These are phyloP conservation scores for Mormyrus lacerda DNA, from an alignment of 2,113 vertebrate genomes.

Conservation along the genomic window DNA sequence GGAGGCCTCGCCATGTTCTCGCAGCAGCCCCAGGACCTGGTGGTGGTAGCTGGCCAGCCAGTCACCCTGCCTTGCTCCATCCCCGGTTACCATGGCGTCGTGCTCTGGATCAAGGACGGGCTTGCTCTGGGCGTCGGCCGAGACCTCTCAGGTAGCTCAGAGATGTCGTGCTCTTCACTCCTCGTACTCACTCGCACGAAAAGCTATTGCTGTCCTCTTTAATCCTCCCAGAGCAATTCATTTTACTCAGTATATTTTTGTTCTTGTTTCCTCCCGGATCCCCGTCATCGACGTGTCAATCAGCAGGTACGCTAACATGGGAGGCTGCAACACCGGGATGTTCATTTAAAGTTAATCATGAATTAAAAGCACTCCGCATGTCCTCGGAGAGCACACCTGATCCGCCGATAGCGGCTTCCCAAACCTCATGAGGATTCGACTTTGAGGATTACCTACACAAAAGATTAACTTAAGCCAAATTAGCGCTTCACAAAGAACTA, in stretches of 20 bases:
- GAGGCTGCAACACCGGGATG: neutral
- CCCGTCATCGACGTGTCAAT: constrained; percentile 13
- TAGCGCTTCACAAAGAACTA: neutral
- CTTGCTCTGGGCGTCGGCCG: constrained; percentile 87
- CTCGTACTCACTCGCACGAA: neutral
- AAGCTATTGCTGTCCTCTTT: neutral
- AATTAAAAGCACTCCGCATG: constrained; percentile 17
- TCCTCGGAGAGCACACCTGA: neutral
- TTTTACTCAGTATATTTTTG: neutral
- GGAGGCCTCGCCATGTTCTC: constrained; percentile 81
- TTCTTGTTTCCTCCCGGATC: neutral
- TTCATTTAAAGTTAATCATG: constrained; percentile 18
- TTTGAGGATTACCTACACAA: constrained; percentile 25
- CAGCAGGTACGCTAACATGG: neutral
- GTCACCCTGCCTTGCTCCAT: constrained; percentile 87
- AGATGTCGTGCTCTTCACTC: neutral
- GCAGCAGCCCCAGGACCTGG: constrained; percentile 92
- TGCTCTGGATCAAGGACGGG: constrained; percentile 95
- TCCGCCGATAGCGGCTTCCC: constrained; percentile 16
- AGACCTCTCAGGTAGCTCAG: constrained; percentile 81
- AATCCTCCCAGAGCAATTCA: neutral
- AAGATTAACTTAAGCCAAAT: constrained; percentile 23
- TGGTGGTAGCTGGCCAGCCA: constrained; percentile 86
- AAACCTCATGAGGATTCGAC: constrained; percentile 15
- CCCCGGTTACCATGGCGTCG: constrained; percentile 84